Evolutionary conservation across 2,113 vertebrate species (phyloP).

Genomic region (Drymodes brunneopygia): DNA sequence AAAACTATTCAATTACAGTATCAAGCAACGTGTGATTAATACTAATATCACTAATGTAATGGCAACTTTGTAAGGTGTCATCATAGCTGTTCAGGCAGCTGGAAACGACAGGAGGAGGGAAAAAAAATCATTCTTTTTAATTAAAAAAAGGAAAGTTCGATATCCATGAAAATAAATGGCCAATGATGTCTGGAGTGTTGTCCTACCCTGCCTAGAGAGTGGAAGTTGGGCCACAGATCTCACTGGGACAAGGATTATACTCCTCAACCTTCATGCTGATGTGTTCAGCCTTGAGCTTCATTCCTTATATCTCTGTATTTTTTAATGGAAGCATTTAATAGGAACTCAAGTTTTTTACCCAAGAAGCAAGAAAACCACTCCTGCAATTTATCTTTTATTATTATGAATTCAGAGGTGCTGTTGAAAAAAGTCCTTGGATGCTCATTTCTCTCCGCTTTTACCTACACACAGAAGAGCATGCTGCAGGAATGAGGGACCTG

Average conservation of each 20-base stretch:
- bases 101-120: not conserved
- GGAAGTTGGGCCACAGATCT: not conserved
- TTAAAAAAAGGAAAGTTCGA: not conserved
- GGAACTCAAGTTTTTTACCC: not conserved
- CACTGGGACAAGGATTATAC: not conserved
- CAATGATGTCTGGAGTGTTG: not conserved
- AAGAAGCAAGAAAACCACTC: not conserved
- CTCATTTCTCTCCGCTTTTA: not conserved
- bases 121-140: conserved; percentile 14
- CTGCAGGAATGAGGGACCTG: not conserved
- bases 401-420: not conserved
- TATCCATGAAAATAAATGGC: not conserved
- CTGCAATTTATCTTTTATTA: not conserved
- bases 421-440: not conserved
- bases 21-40: conserved; percentile 76
- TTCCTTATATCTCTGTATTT: not conserved
- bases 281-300: not conserved
- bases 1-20: conserved; percentile 79
- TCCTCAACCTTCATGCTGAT: not conserved
- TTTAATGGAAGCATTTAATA: not conserved
- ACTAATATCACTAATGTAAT: conserved; percentile 52
- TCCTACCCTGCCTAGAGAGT: not conserved
- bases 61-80: conserved; percentile 45
- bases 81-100: not conserved
- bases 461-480: not conserved